These are phyloP conservation scores for Elysia crispata DNA, from an alignment of 2,888 invertebrate species.

Conservation along the genomic window DNA sequence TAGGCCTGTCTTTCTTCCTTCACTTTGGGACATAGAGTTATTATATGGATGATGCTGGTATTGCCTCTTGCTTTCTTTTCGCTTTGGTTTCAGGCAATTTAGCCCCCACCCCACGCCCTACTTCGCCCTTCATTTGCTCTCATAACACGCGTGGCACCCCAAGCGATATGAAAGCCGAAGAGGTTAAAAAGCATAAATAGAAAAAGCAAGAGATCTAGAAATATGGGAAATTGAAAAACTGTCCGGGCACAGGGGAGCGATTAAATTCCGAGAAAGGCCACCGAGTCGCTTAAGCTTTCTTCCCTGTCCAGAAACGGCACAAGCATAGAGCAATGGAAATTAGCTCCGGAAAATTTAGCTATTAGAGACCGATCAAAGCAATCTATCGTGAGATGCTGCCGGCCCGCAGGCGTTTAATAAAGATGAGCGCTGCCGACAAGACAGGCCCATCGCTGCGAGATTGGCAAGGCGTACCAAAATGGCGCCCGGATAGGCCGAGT, in stretches of 20 bases:
- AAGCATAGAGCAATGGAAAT: conserved; percentile 47
- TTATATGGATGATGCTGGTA: no score
- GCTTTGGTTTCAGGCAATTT: no score
- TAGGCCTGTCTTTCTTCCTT: no score
- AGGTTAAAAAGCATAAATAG: neutral
- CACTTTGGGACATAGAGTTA: no score
- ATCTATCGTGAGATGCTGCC: conserved; percentile 37
- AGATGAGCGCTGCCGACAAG: conserved; percentile 35
- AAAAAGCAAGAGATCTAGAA: conserved; percentile 3
- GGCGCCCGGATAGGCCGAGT: conserved; percentile 20
- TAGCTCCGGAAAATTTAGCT: conserved; percentile 47
- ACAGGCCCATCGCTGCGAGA: no score
- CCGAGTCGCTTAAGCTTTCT: conserved; percentile 46
- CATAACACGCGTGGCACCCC: neutral
- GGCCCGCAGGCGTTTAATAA: conserved; percentile 50
- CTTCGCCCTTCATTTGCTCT: neutral
- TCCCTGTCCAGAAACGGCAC: conserved; percentile 26
- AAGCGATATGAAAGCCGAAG: neutral
- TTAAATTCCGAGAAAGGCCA: conserved; percentile 48
- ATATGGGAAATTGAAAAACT: conserved; percentile 34
- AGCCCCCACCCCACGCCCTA: conserved; percentile 19
- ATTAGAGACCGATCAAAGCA: conserved; percentile 52
- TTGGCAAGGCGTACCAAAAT: conserved; percentile 1
- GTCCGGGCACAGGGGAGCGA: conserved; percentile 43
- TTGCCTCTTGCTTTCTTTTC: no score